Base-by-base conservation (phyloP, 2,113 vertebrate genomes). In the Paracanthobrama guichenoti region DNA sequence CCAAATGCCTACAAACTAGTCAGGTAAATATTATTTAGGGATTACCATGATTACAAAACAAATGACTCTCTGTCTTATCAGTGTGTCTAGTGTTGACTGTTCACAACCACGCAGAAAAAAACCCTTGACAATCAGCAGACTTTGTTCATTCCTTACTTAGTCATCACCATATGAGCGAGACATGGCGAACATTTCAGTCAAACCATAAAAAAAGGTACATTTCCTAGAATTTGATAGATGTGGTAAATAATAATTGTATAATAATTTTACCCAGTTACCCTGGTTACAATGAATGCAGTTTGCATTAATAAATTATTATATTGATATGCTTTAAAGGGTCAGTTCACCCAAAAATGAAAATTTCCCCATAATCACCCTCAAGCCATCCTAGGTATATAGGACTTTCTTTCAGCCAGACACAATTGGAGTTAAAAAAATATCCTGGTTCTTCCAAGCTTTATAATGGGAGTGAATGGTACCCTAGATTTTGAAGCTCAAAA, bases 11-110 rank as follows among this genome's bases (percentile, higher is more conserved):
- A 39, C 14, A 78, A 60, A 57, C 35, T 59, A 57, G 6, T 42
- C 50, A 14, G 28, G 53, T 59, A n/a, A 31, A 75, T 55, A 22
- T 20, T 31, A 13, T 39, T 16, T 39, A 11, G 46, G 55, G 6
- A 57, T 60, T 22, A 57, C 16, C 31, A 14, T 69, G 59, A 77
- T 69, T 82, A 60, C 85, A 82, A 82, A 83, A 75, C 48, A 71
- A 24, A 22, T 9, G 39, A 35, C 10, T 14, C 6, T 14, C 39
- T 22, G 13, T 26, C 16, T 82, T 57, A 39, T 75, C 26, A 74
- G n/a, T 28, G 35, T 18, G 50, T 20, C 12, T 39, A 9, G 20
- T 59, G 72, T 75, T 75, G 14, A 75, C 72, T 50, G 22, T 59
- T 82, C 67, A 82, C 35, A 81, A 50, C 50, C 66, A 66, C 18